A percentile compares a stretch with the other conserved stretches of the same genome.
These are phyloP conservation scores for Glossosoma conforme DNA, from an alignment of 1,140 invertebrate genomes.

Conservation along the genomic window DNA sequence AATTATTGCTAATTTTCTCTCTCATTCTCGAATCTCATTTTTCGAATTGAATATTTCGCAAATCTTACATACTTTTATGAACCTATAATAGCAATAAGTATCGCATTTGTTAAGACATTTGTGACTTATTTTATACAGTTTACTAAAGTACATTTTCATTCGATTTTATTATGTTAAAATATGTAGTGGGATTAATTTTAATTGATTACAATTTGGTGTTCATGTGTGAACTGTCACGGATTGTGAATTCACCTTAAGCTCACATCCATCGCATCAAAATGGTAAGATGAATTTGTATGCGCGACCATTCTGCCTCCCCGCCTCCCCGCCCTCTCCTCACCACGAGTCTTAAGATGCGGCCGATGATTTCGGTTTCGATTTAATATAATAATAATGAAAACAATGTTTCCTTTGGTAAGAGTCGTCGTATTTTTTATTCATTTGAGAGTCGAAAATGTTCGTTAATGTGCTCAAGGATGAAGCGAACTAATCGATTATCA, in stretches of 20 bases:
- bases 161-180: too few relatives aligned
- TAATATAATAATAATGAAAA: conserved; percentile 32
- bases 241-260: conserved; percentile 1
- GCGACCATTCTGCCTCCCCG: conserved; percentile 17
- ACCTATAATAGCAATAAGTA: too few relatives aligned
- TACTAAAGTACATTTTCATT: too few relatives aligned
- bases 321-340: background rate
- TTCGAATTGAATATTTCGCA: too few relatives aligned
- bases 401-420: conserved; percentile 27
- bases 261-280: conserved; percentile 19
- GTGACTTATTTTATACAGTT: too few relatives aligned
- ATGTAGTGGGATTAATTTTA: too few relatives aligned
- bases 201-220: background rate
- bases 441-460: conserved; percentile 10
- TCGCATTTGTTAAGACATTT: too few relatives aligned
- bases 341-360: conserved; percentile 13
- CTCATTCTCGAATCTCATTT: too few relatives aligned
- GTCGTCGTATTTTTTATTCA: conserved; percentile 28
- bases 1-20: too few relatives aligned
- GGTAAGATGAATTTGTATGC: conserved; percentile 30
- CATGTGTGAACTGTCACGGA: too few relatives aligned
- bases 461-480: conserved; percentile 6
- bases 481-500: conserved; percentile 4
- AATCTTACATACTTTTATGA: too few relatives aligned
- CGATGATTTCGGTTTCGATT: conserved; percentile 30